Evolutionary conservation across 2,888 invertebrate genomes (phyloP).

Genomic region (Lysandra bellargus): DNA sequence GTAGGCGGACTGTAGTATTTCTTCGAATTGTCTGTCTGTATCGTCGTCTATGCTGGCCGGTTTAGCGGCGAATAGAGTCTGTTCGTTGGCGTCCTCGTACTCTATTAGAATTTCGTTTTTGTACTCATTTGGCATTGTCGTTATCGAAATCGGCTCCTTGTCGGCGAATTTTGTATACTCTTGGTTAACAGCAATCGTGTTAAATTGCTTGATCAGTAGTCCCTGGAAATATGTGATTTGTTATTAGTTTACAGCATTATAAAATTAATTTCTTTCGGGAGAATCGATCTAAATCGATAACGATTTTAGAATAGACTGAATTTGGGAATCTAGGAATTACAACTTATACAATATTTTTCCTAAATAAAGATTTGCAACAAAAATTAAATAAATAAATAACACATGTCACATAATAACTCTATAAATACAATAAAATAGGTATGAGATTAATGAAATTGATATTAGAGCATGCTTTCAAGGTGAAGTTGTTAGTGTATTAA

Average conservation of each 20-base stretch:
- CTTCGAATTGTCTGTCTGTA: slow-evolving; percentile 67
- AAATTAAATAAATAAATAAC: background rate
- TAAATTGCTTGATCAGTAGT: slow-evolving; percentile 74
- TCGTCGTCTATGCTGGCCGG: slow-evolving; percentile 63
- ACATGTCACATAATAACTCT: background rate
- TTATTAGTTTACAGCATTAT: background rate
- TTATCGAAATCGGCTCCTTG: slow-evolving; percentile 54
- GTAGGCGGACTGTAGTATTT: slow-evolving; percentile 64
- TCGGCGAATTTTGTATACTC: slow-evolving; percentile 64
- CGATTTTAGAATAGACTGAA: background rate
- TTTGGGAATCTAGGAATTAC: background rate
- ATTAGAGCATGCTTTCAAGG: slow-evolving; percentile 2
- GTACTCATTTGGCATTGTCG: slow-evolving; percentile 55
- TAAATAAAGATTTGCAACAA: background rate
- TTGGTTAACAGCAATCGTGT: slow-evolving; percentile 68
- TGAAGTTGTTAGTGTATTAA: slow-evolving; percentile 21
- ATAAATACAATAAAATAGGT: background rate
- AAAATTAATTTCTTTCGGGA: background rate
- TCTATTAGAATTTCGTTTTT: slow-evolving; percentile 66
- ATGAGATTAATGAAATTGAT: background rate
- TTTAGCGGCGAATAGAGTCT: slow-evolving; percentile 61
- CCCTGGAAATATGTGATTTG: slow-evolving; percentile 59
- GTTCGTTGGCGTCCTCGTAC: slow-evolving; percentile 64
- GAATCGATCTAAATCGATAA: background rate
- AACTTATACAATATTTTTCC: background rate